Conservation (phyloP, 2,113 vertebrate genomes). For the Pluvialis apricaria region DNA sequence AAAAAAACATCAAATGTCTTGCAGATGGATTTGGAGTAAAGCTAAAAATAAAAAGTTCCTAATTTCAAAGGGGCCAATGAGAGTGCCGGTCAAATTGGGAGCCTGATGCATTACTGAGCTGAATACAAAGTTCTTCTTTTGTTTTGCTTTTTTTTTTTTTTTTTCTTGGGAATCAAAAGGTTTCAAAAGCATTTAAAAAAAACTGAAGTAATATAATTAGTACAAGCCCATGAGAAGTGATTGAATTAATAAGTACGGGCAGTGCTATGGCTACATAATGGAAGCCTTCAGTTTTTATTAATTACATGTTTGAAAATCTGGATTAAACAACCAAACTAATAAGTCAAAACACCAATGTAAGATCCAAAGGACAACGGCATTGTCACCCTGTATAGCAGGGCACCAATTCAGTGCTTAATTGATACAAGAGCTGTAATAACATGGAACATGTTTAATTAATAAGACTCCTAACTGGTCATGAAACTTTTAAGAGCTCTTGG, state of each 20-base stretch:
- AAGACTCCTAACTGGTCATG: conserved; percentile 15
- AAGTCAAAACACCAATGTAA: conserved; percentile 2
- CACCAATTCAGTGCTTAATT: conserved; percentile 33
- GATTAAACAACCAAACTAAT: conserved; percentile 45
- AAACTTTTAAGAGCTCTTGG: conserved; percentile 40
- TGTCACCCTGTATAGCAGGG: background rate
- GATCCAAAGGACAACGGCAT: background rate
- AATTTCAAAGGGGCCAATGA: background rate
- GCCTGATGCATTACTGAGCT: background rate
- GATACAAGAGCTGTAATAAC: conserved; percentile 36
- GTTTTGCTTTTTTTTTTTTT: background rate
- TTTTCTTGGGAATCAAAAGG: background rate
- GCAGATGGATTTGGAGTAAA: background rate
- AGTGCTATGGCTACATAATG: background rate
- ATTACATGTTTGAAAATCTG: conserved; percentile 30
- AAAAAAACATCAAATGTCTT: background rate
- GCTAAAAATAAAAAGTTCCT: background rate
- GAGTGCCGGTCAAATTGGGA: background rate
- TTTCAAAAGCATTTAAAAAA: conserved; percentile 43
- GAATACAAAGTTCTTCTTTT: background rate
- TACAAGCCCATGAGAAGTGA: conserved; percentile 26
- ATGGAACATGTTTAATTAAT: conserved; percentile 56
- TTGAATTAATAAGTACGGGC: background rate
- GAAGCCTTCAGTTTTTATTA: conserved; percentile 52
- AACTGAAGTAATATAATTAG: background rate